Evolutionary conservation across 1,140 invertebrate species (phyloP), one percentile per base, ranked within the genome.

Genomic region (Condylostylus longicornis): DNA sequence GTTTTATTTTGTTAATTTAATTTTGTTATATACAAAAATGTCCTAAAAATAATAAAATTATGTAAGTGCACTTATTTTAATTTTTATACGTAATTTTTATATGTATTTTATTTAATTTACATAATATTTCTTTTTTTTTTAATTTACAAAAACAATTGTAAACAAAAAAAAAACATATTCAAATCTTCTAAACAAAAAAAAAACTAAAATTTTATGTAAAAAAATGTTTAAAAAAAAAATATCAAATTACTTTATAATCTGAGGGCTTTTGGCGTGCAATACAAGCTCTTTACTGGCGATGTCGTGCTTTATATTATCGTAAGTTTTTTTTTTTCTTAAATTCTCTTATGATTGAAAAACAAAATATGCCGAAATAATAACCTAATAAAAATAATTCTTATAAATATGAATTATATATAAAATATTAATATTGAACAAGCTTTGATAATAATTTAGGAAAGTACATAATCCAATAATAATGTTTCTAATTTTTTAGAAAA

Each of bases 221-320:
- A n/a, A n/a, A n/a, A n/a, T n/a, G n/a, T n/a, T n/a, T n/a, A n/a
- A n/a, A n/a, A n/a, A n/a, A n/a, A n/a, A n/a, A n/a, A n/a, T n/a
- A n/a, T n/a, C n/a, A n/a, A n/a, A n/a, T n/a, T n/a, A n/a, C n/a
- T n/a, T 46, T 51, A 46, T 53, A 53, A 44, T 48, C 48, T 45
- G 55, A 58, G 56, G 56, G 51, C 40, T 55, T 53, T 58, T 58
- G 56, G 55, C 49, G 53, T 43, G 52, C 54, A 46, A 54, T 58
- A 41, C 53, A 53, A 49, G 46, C 53, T 37, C 45, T 58, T 43
- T 54, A 56, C 52, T 58, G 56, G 55, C 56, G 55, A 44, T 58
- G 53, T 49, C 56, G 56, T 45, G 42, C 51, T 43, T 45, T 58
- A 42, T 54, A 57, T 32, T 55, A 48, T 58, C 50, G 56, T 58